Base-by-base conservation (phyloP, 2,113 vertebrate genomes). In the Pelusios castaneus region DNA sequence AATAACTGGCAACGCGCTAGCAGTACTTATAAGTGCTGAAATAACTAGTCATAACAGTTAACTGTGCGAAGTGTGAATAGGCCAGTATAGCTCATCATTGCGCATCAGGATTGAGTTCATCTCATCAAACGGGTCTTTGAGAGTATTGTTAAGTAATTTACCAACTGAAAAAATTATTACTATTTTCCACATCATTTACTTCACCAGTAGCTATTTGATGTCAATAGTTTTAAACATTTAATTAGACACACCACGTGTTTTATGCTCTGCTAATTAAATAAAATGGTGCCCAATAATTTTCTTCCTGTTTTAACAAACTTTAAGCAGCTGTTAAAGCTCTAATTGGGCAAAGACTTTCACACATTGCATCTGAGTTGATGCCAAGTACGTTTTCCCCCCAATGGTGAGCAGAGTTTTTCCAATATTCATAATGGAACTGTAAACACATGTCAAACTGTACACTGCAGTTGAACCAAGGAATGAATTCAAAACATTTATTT, bases 261-360 rank as follows among this genome's bases (percentile, higher is more conserved):
- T 97, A 97, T 97, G 97, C 95, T 97, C 97, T 96, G 96, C 97
- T 97, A 97, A 98, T 98, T 97, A 95, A 56, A 96, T 86, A 97
- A 97, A 97, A 97, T 97, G 94, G 91, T 91, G 94, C 96, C 96
- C 93, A 93, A 91, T 97, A 96, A 97, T 98, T 97, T 97, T 97
- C 89, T 94, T 91, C 94, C 94, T 89, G 96, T 95, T 94, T 93
- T 96, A 96, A 95, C 82, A 91, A 97, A 96, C 92, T 89, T 96
- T 87, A 87, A 95, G 95, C 96, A 97, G 97, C 96, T 98, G 97
- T 97, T 97, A 97, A 96, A 98, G 97, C 94, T 97, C 96, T 97
- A 97, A 97, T 97, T 97, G 94, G 95, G 95, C 45, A 4, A 97
- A 94, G 54, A 94, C 93, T 91, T 97, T 90, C 95, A 97, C 0